A percentile compares a stretch with the other conserved stretches of the same genome.
These are phyloP conservation scores for Eleutherodactylus coqui DNA, from an alignment of 2,797 vertebrate genomes.

Conservation along the genomic window DNA sequence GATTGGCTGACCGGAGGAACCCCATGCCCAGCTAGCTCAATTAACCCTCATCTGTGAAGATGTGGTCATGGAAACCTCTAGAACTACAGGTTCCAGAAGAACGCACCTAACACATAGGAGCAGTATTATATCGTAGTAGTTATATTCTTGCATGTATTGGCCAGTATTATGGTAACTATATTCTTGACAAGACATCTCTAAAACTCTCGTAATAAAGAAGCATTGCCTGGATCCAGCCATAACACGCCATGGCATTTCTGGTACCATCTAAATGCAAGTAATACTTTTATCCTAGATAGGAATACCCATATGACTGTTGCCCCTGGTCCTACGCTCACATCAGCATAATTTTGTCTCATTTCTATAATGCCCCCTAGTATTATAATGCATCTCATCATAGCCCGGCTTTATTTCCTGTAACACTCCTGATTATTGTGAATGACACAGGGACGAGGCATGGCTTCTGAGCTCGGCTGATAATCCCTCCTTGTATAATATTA, in stretches of 20 bases:
- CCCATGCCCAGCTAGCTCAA: no score
- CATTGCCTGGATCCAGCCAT: no score
- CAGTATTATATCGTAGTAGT: conserved; percentile 1
- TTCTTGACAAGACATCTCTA: no score
- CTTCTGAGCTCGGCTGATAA: not conserved
- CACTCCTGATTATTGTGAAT: not conserved
- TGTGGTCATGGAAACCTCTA: no score
- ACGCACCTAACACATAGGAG: no score
- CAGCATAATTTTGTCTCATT: not conserved
- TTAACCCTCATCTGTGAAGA: no score
- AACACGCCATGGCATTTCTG: no score
- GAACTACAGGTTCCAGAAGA: no score
- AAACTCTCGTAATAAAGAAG: no score
- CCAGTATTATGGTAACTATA: not conserved
- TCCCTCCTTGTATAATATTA: not conserved
- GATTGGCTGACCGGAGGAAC: no score
- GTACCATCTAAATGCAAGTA: no score
- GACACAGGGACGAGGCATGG: not conserved
- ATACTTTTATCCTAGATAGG: not conserved
- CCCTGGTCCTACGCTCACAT: not conserved
- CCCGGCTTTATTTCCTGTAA: not conserved
- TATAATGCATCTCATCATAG: not conserved
- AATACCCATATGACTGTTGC: not conserved
- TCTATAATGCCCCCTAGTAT: not conserved
- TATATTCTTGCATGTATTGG: not conserved